Evolutionary conservation across 2,797 vertebrate species (phyloP).

Genomic region (Poeciliopsis turneri): DNA sequence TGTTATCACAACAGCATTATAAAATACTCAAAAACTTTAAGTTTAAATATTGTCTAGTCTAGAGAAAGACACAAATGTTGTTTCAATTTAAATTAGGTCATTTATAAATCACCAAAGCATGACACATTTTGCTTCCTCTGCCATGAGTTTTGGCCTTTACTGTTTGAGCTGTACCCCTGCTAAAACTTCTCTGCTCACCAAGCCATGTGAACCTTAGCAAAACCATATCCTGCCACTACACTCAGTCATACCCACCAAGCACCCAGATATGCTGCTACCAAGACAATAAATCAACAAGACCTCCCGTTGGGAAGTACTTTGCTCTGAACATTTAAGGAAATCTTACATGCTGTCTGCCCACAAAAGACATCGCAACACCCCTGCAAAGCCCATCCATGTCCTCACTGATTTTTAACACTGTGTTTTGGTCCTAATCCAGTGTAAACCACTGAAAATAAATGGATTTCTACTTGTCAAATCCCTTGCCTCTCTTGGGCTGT

Average conservation of each 20-base stretch:
- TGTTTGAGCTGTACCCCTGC: neutral
- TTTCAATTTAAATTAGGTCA: no score
- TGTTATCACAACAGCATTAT: no score
- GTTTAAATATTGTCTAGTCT: no score
- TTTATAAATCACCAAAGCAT: no score
- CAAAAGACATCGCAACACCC: neutral
- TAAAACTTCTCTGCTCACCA: neutral
- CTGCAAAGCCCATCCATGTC: neutral
- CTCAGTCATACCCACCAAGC: neutral
- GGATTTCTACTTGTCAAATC: conserved; percentile 2
- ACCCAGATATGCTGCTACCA: neutral
- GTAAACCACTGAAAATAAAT: neutral
- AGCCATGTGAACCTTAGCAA: neutral
- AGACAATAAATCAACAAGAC: neutral
- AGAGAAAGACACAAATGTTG: no score
- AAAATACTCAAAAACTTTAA: no score
- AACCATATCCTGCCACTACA: neutral
- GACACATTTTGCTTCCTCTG: no score
- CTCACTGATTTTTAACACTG: neutral
- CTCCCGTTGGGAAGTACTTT: neutral
- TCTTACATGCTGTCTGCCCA: neutral
- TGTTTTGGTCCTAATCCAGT: neutral
- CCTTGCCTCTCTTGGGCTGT: neutral
- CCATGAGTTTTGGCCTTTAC: no score
- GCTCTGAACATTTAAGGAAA: neutral